Evolutionary conservation across 1,140 invertebrate species (phyloP), one percentile per base, ranked within the genome.

Genomic region (Penaeus japonicus): DNA sequence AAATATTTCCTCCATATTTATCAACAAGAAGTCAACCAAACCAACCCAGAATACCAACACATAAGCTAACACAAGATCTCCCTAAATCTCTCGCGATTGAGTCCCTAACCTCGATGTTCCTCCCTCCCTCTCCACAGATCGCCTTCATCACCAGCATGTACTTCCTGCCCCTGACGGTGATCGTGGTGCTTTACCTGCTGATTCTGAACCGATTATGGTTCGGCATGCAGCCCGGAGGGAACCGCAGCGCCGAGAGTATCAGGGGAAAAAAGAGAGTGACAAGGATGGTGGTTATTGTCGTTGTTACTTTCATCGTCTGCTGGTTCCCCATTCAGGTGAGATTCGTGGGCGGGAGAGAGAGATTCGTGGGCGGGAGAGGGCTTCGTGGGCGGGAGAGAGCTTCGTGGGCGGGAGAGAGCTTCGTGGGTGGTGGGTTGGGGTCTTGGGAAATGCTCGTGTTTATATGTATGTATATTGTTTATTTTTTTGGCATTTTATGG

Each of bases 301-400:
- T 99, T 0, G 95, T 97, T 30, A 97, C 98, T 53, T 99, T 99
- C 92, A 98, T 98, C 17, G 93, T 98, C 55, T 99, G 98, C 93
- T 99, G 98, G 98, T 95, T 96, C 91, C 98, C 98, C 2, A 97
- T 99, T 91, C 98, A 98, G 94, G 92, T 94, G 53, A 47, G 84
- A 5, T 17, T 92, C 94, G 91, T 92, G 82, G 10, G 59, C 24
- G 65, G 27, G 57, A 22, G 27, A 22, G 82, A 35, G n/a, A 20
- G 47, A 27, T n/a, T n/a, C n/a, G 79, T 18, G 79, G n/a, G 62
- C 15, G 20, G 2, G 12, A 70, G 62, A 0, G 62, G 12, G n/a
- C n/a, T n/a, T n/a, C n/a, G n/a, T n/a, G 62, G 30, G 20, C 7
- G 12, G 30, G 59, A 18, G 18, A 18, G 17, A 18, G 7, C 7